Base-by-base conservation (phyloP, 2,888 invertebrate genomes). In the Listrodromus nycthemerus region DNA sequence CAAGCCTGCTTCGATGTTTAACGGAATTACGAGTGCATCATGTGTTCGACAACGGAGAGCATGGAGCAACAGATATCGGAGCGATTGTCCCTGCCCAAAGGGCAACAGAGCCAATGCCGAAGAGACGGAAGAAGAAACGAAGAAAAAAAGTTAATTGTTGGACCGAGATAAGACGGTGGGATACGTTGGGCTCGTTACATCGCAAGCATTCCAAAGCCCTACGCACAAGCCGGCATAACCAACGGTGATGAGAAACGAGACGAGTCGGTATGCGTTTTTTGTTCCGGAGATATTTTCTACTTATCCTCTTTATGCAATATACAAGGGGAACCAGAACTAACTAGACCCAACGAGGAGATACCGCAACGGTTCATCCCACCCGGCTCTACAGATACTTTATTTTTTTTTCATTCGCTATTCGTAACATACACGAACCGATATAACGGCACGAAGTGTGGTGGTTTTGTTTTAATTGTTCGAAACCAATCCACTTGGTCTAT, bases 91-190 rank as follows among this genome's bases (percentile, higher is more conserved):
- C 1, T 19, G 30, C 13, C 4, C 16, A 66, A n/a, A 65, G 52
- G 24, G 33, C 48, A 13, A 13, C 30, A 19, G 66, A 76, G 19
- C 33, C 55, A 7, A 41, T 41, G 41, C 41, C 41, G 41, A 77
- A 37, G 65, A 52, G 67, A 82, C 78, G 63, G 78, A 61, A 65
- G 74, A 50, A 73, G 33, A 52, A 63, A 45, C 48, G 27, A 52
- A 61, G 33, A 30, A 52, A 7, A 67, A 27, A 21, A 41, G 71
- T 84, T 81, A 84, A 84, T 82, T 82, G 81, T 61, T 61, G 37
- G 58, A 70, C 70, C 66, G 79, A 84, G 84, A 84, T 82, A 84
- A 81, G 81, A 82, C 58, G 16, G 41, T 21, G 50, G 41, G 27
- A 45, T 16, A 7, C 30, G 24, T 19, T 30, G 21, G 37, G 69